Conservation (phyloP, 1,140 invertebrate genomes). For the Drusus annulatus region DNA sequence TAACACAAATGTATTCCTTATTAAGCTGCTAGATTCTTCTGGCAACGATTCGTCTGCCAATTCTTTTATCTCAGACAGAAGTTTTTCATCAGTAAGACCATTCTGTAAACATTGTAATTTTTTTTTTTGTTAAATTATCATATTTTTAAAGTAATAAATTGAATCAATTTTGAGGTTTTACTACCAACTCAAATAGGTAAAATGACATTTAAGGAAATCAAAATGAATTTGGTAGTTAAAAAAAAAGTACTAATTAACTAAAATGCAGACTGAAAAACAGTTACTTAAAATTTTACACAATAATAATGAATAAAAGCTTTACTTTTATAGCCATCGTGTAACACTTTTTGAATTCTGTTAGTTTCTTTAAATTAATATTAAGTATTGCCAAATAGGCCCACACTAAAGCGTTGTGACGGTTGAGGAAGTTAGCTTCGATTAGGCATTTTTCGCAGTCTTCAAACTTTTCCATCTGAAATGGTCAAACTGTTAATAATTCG, state of each 20-base stretch:
- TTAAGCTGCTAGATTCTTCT: slow-evolving; percentile 9
- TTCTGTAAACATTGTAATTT: slow-evolving; percentile 1
- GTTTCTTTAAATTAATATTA: background rate
- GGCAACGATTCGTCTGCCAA: background rate
- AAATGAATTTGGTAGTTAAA: too few relatives aligned
- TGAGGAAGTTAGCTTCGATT: slow-evolving; percentile 32
- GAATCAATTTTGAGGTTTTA: too few relatives aligned
- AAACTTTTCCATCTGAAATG: slow-evolving; percentile 26
- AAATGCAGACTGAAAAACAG: too few relatives aligned
- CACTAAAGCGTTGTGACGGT: slow-evolving; percentile 15
- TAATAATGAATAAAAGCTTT: background rate
- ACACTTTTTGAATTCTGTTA: slow-evolving; percentile 32
- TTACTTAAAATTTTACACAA: too few relatives aligned
- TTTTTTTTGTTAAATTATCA: too few relatives aligned
- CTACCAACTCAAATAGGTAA: too few relatives aligned
- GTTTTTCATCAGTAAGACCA: slow-evolving; percentile 31
- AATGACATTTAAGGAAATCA: too few relatives aligned
- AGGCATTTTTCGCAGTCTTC: slow-evolving; percentile 42
- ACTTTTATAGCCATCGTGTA: slow-evolving; percentile 38
- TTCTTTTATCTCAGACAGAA: slow-evolving; percentile 12
- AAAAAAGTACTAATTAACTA: too few relatives aligned
- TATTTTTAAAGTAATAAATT: too few relatives aligned
- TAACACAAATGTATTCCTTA: background rate
- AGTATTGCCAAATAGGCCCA: slow-evolving; percentile 34
- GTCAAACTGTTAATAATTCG: too few relatives aligned